Evolutionary conservation across 2,888 invertebrate genomes (phyloP), one percentile per base, ranked within the genome.

Genomic region (Phyllotreta cruciferae): DNA sequence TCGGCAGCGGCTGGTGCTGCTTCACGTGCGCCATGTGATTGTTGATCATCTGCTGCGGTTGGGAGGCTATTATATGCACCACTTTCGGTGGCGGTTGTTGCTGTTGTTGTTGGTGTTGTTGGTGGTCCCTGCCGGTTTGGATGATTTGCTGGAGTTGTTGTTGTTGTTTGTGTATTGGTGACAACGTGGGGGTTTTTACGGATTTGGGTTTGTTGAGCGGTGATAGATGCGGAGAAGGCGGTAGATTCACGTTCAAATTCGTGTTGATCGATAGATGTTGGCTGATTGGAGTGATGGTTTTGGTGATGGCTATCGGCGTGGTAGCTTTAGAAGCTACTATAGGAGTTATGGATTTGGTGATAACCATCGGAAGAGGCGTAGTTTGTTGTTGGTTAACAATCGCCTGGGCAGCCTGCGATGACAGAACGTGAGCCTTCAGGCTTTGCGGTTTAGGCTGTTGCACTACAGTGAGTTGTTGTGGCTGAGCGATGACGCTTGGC

Each of bases 381-480:
- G 57, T 74, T 9, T 60, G 53, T 60, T 72, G 70, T 13, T 71
- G 67, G n/a, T 73, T 70, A n/a, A 77, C 76, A 3, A 75, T 75
- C n/a, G 78, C 78, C 69, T 80, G 78, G 1, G 79, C 78, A 1
- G 77, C 79, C 67, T 84, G 84, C 37, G 84, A 82, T 56, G 85
- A 86, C 13, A 88, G 74, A 3, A 88, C 87, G 66, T 88, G 88
- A 1, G 88, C 87, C 72, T 88, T 88, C 1, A 88, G 77, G 4
- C 86, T 86, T 13, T 86, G 87, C 0, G 86, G 84, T 70, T 81
- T 84, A 60, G 79, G 80, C 52, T 72, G 74, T 56, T 73, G 73
- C 1, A 71, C 68, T 10, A 71, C 66, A 6, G 65, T 71, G 42
- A 64, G 56, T 52, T 63, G 73, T 39, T 69, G 74, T 14, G 65